Percentiles rank a stretch among this genome's conserved stretches.
phyloP scores from a whole-genome alignment of 1,140 invertebrate genomes.

The Phenacoccus solenopsis region DNA sequence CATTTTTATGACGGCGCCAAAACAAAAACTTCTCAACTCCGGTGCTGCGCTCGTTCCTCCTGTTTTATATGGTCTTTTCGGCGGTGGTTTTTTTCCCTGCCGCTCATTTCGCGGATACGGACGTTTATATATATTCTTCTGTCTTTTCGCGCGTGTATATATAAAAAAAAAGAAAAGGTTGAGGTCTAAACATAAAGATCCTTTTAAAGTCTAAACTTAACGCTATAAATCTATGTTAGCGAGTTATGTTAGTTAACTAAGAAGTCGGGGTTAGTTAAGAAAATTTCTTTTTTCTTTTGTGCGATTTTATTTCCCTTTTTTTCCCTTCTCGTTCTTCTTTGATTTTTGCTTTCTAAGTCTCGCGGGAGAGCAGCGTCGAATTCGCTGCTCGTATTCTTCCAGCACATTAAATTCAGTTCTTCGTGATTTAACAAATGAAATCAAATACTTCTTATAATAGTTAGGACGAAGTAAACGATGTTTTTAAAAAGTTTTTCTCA shows the following conservation, averaged over 20 bases:
- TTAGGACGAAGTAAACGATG: background rate
- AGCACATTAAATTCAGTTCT: background rate
- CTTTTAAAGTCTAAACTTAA: conserved; percentile 12
- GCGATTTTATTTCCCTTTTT: background rate
- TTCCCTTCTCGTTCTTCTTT: background rate
- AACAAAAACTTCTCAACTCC: conserved; percentile 2
- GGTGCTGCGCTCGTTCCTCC: background rate
- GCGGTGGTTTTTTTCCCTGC: background rate
- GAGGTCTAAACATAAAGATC: conserved; percentile 12
- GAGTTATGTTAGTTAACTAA: conserved; percentile 12
- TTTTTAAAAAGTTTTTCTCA: background rate
- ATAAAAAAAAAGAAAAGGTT: background rate
- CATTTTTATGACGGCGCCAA: conserved; percentile 17
- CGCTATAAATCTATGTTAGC: conserved; percentile 10
- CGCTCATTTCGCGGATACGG: background rate
- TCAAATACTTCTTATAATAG: background rate
- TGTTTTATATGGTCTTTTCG: background rate
- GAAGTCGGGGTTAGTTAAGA: conserved; percentile 2
- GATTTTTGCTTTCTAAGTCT: background rate
- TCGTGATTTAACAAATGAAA: background rate
- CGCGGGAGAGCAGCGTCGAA: background rate
- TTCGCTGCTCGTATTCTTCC: background rate
- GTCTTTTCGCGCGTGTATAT: background rate
- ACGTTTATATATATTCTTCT: background rate
- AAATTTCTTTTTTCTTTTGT: conserved; percentile 7